phyloP scores from a whole-genome alignment of 1,140 invertebrate genomes.

The Amyelois transitella region DNA sequence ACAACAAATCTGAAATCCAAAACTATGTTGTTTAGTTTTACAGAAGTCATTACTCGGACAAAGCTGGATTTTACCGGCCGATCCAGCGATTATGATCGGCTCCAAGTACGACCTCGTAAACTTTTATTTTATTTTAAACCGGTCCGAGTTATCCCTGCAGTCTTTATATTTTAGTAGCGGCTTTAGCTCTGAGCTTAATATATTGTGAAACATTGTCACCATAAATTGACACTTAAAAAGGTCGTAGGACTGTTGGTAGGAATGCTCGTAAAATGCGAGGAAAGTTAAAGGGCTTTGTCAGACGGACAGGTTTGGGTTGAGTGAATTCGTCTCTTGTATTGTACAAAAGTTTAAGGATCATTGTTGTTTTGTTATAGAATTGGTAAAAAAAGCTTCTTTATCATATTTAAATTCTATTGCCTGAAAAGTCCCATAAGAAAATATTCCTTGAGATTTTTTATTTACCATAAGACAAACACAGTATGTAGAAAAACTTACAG shows the following conservation, averaged over 20 bases:
- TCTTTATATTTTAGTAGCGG: conserved; percentile 18
- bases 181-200: conserved; percentile 20
- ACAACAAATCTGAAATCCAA: too few species aligned
- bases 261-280: conserved; percentile 9
- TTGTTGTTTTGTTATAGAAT: background rate
- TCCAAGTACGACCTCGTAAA: conserved; percentile 4
- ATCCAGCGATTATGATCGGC: conserved; percentile 5
- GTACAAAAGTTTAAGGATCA: background rate
- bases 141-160: background rate
- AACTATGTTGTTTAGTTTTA: too few species aligned
- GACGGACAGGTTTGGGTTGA: background rate
- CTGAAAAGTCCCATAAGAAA: too few species aligned
- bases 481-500: too few species aligned
- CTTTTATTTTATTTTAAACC: conserved; percentile 20
- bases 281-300: conserved; percentile 5
- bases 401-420: too few species aligned
- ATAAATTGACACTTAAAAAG: conserved; percentile 37
- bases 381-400: background rate
- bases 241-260: conserved; percentile 11
- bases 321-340: background rate
- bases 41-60: too few species aligned
- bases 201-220: conserved; percentile 29
- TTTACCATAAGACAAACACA: too few species aligned
- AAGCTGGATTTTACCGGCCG: background rate
- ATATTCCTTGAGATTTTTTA: too few species aligned